phyloP scores from a whole-genome alignment of 2,888 invertebrate genomes.

The Papilio elwesi region DNA sequence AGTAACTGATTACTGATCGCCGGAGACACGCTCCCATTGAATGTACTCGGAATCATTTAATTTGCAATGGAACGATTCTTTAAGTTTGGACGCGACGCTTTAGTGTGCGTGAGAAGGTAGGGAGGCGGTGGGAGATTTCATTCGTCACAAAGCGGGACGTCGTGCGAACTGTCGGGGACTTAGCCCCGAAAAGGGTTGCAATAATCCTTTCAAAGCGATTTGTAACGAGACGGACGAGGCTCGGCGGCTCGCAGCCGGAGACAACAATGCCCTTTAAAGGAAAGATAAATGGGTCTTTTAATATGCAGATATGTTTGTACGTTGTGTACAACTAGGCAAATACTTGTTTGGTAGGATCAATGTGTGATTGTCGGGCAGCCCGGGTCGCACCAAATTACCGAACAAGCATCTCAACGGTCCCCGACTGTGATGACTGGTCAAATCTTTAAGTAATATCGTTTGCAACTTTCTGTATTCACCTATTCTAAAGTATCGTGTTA shows the following conservation, averaged over 20 bases:
- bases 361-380: background rate
- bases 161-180: constrained; percentile 25
- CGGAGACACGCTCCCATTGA: too few species aligned
- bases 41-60: too few species aligned
- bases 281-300: constrained; percentile 21
- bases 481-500: too few species aligned
- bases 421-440: too few species aligned
- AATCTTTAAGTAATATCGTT: too few species aligned
- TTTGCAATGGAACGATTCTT: background rate
- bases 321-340: background rate
- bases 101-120: background rate
- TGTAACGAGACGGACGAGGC: constrained; percentile 2
- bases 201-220: constrained; percentile 34
- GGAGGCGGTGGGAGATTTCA: background rate
- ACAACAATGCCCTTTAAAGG: constrained; percentile 12
- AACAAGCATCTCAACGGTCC: too few species aligned
- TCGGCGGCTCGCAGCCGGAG: constrained; percentile 5
- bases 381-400: background rate
- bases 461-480: too few species aligned
- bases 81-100: background rate
- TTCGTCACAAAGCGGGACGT: background rate
- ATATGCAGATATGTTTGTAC: constrained; percentile 16
- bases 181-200: constrained; percentile 32
- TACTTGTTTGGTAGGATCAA: background rate
- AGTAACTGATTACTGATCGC: too few species aligned